Evolutionary conservation across 2,888 invertebrate species (phyloP).

Genomic region (Anoncus sp.): DNA sequence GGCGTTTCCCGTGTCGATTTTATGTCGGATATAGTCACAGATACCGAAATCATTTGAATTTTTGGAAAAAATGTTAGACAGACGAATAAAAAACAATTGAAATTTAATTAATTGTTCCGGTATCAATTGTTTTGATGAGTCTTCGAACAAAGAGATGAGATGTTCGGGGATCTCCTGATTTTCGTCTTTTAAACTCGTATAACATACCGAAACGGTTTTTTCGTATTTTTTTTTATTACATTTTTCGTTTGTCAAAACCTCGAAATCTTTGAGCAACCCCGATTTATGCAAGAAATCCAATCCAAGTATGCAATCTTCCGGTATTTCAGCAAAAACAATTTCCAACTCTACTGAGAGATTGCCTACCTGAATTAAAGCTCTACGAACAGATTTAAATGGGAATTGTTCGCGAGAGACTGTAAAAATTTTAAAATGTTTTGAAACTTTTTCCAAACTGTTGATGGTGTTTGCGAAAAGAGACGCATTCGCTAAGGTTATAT

Average conservation of each 20-base stretch:
- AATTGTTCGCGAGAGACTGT: constrained; percentile 27
- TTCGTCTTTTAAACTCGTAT: not conserved
- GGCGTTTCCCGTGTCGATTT: too few species aligned
- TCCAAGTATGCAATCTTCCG: constrained; percentile 17
- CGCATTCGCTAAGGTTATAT: constrained; percentile 19
- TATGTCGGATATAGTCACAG: not conserved
- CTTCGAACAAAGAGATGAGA: not conserved
- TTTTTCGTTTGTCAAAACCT: not conserved
- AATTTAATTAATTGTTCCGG: not conserved
- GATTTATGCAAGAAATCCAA: constrained; percentile 28
- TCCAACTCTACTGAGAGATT: constrained; percentile 18
- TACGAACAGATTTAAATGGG: constrained; percentile 7
- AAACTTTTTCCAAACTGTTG: constrained; percentile 12
- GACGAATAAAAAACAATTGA: not conserved
- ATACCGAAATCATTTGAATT: constrained; percentile 5
- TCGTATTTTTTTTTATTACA: not conserved
- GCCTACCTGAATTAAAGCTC: not conserved
- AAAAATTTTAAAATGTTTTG: constrained; percentile 22
- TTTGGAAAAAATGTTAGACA: not conserved
- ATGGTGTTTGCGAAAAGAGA: constrained; percentile 11
- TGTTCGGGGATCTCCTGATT: not conserved
- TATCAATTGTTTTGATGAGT: constrained; percentile 1
- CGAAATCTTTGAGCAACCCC: constrained; percentile 4
- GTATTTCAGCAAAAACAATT: constrained; percentile 25
- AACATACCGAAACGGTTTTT: not conserved